Percentiles rank a stretch among this genome's conserved stretches.
Conservation (phyloP, 2,113 vertebrate genomes). For the Triplophysa siluroides region DNA sequence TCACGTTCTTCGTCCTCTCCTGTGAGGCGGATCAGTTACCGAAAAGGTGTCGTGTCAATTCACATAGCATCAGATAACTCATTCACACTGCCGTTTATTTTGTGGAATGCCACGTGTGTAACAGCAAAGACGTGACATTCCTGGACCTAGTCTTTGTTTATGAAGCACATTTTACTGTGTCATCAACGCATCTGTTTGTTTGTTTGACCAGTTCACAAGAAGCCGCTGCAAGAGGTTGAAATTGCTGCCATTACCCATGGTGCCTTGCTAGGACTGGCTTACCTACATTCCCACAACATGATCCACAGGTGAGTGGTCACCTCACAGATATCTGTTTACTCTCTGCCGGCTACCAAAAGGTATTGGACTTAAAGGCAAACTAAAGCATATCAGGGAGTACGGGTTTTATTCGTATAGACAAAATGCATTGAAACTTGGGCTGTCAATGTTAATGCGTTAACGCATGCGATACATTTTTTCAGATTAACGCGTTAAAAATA, state of each 20-base stretch:
- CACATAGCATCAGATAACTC: not conserved
- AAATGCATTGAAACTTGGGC: too few relatives aligned
- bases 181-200: not conserved
- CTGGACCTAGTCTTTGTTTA: too few relatives aligned
- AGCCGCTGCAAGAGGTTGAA: slow-evolving; percentile 97
- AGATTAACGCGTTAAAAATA: too few relatives aligned
- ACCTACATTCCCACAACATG: slow-evolving; percentile 96
- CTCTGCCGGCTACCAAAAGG: not conserved
- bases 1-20: not conserved
- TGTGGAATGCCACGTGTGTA: not conserved
- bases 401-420: too few relatives aligned
- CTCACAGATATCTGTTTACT: not conserved
- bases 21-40: not conserved
- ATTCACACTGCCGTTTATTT: not conserved
- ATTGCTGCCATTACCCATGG: slow-evolving; percentile 99
- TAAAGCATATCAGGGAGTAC: too few relatives aligned
- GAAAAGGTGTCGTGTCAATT: not conserved
- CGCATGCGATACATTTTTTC: too few relatives aligned
- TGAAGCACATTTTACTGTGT: not conserved
- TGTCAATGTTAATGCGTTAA: too few relatives aligned
- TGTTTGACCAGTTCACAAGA: slow-evolving; percentile 88
- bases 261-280: slow-evolving; percentile 98
- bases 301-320: slow-evolving; percentile 89
- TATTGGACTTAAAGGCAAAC: too few relatives aligned
- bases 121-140: not conserved